Percentiles rank a stretch among this genome's conserved stretches.
Conservation (phyloP, 2,113 vertebrate genomes). For the Gasterosteus aculeatus region DNA sequence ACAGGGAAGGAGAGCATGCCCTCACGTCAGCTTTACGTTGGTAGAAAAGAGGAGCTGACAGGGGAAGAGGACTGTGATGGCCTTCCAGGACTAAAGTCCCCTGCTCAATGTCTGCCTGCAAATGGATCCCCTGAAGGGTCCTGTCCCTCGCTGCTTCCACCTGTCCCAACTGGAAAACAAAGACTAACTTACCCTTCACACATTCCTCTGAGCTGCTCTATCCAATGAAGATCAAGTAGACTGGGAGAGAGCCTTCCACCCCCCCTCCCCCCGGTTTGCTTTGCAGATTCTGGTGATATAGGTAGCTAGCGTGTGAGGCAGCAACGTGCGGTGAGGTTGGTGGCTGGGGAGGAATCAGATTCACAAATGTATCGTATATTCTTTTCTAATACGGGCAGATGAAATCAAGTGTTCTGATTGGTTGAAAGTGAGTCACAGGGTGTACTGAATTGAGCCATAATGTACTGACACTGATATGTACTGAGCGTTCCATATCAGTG, state of each 20-base stretch:
- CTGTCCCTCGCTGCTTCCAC: conserved; percentile 16
- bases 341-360: too few species aligned
- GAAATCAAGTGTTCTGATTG: too few species aligned
- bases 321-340: too few species aligned
- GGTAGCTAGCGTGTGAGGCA: background rate
- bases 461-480: too few species aligned
- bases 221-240: conserved; percentile 44
- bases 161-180: conserved; percentile 47
- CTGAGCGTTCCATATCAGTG: too few species aligned
- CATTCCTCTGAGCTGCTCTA: conserved; percentile 41
- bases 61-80: conserved; percentile 31
- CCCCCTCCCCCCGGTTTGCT: background rate
- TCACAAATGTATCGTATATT: too few species aligned
- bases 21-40: conserved; percentile 4
- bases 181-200: conserved; percentile 47
- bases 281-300: background rate
- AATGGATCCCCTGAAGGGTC: conserved; percentile 67
- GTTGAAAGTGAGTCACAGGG: too few species aligned
- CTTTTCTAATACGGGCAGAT: too few species aligned
- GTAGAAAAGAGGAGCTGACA: conserved; percentile 49
- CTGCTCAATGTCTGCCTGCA: conserved; percentile 73
- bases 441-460: too few species aligned
- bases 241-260: conserved; percentile 4
- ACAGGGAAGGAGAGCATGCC: background rate
- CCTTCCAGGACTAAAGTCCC: conserved; percentile 57